Conservation (phyloP, 2,888 invertebrate genomes). For the Argyra leucocephala region DNA sequence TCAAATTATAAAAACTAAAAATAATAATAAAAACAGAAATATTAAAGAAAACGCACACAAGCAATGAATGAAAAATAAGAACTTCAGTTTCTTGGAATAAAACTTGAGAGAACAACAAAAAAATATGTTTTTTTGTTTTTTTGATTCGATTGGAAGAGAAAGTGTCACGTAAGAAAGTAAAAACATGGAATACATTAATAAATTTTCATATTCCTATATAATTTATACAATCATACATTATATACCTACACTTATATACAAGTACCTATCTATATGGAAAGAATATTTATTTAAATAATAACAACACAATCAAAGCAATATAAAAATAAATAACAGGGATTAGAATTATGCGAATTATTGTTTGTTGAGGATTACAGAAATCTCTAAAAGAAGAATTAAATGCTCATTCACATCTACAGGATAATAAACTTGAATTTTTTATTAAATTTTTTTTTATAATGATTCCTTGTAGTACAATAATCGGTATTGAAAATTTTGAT, state of each 20-base stretch:
- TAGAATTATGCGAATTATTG: neutral
- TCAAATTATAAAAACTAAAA: too few relatives aligned
- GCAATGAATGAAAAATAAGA: too few relatives aligned
- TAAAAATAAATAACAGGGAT: neutral
- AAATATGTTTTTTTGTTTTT: neutral
- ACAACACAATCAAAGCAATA: neutral
- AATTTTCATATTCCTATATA: neutral
- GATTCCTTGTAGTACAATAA: too few relatives aligned
- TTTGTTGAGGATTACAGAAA: neutral
- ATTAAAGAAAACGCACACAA: too few relatives aligned
- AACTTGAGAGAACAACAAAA: neutral
- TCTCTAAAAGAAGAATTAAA: neutral
- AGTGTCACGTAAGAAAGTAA: conserved; percentile 6
- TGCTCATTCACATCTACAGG: neutral
- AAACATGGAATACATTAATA: conserved; percentile 3
- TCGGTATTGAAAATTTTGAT: too few relatives aligned
- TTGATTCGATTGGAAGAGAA: neutral
- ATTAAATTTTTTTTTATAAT: too few relatives aligned
- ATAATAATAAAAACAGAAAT: too few relatives aligned
- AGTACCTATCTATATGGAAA: neutral
- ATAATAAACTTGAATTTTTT: too few relatives aligned
- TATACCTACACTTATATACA: neutral
- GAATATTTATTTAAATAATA: too few relatives aligned
- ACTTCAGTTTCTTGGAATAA: too few relatives aligned
- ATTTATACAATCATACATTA: too few relatives aligned